These are phyloP conservation scores for Athene cunicularia DNA, from an alignment of 2,113 vertebrate genomes.

Conservation along the genomic window DNA sequence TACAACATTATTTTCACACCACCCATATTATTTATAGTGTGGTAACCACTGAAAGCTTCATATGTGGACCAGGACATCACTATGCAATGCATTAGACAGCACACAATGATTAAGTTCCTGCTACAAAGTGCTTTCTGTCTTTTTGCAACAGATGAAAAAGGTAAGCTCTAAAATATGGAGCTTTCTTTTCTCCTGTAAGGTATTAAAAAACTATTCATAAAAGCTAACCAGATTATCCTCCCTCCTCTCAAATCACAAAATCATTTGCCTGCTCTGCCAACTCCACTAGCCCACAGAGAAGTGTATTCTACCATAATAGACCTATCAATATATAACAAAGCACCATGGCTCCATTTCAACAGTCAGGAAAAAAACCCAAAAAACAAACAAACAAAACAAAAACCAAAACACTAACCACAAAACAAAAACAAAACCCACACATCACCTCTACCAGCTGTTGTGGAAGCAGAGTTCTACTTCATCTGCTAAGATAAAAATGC, in stretches of 20 bases:
- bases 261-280: not conserved
- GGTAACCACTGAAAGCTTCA: not conserved
- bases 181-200: not conserved
- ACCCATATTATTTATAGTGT: not conserved
- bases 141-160: not conserved
- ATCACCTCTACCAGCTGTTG: not conserved
- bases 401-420: not conserved
- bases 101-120: not conserved
- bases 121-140: not conserved
- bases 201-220: not conserved
- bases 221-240: not conserved
- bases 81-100: not conserved
- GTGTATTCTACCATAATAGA: not conserved
- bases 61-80: accelerated
- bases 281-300: not conserved
- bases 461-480: not conserved
- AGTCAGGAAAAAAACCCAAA: not conserved
- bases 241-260: not conserved
- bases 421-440: no score
- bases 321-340: not conserved
- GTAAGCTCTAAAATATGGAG: not conserved
- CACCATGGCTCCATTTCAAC: not conserved
- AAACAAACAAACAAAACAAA: no score
- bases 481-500: not conserved
- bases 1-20: not conserved